Conservation (phyloP, 2,797 vertebrate species). For the Notolabrus celidotus region DNA sequence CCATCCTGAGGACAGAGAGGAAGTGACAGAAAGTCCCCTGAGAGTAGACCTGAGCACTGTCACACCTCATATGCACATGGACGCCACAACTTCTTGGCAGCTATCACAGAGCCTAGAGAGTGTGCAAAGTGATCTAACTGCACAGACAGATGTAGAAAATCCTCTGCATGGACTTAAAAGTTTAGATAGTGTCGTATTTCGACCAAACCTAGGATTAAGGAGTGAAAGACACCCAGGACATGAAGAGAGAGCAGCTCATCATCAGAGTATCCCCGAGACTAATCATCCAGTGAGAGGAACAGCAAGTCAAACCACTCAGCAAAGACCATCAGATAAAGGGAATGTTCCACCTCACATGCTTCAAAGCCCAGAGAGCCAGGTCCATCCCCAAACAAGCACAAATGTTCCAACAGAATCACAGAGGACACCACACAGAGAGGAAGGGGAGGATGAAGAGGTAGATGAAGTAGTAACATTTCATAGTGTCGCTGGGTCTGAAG, state of each 20-base stretch:
- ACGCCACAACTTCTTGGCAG: conserved; percentile 57
- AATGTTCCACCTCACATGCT: conserved; percentile 8
- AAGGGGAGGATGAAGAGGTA: conserved; percentile 17
- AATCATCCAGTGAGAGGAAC: conserved; percentile 17
- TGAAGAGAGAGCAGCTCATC: conserved; percentile 14
- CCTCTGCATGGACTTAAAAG: conserved; percentile 30
- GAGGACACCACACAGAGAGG: neutral
- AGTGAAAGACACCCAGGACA: conserved; percentile 21
- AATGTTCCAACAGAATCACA: conserved; percentile 14
- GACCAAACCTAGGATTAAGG: conserved; percentile 21
- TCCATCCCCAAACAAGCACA: conserved; percentile 5
- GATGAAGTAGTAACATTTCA: conserved; percentile 38
- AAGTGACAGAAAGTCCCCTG: conserved; percentile 57
- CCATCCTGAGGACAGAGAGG: conserved; percentile 48
- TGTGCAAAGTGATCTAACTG: conserved; percentile 19
- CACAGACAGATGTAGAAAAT: conserved; percentile 43
- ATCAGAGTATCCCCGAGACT: conserved; percentile 23
- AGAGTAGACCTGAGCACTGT: conserved; percentile 47
- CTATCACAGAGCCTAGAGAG: conserved; percentile 25
- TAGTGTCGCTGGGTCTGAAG: conserved; percentile 37
- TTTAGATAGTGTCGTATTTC: conserved; percentile 37
- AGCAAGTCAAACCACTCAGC: conserved; percentile 47
- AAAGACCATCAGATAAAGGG: conserved; percentile 22
- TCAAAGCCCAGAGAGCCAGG: conserved; percentile 10
- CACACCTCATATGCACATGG: conserved; percentile 28